Base-by-base conservation (phyloP, 2,888 invertebrate species). In the Phymatocera aterrima region DNA sequence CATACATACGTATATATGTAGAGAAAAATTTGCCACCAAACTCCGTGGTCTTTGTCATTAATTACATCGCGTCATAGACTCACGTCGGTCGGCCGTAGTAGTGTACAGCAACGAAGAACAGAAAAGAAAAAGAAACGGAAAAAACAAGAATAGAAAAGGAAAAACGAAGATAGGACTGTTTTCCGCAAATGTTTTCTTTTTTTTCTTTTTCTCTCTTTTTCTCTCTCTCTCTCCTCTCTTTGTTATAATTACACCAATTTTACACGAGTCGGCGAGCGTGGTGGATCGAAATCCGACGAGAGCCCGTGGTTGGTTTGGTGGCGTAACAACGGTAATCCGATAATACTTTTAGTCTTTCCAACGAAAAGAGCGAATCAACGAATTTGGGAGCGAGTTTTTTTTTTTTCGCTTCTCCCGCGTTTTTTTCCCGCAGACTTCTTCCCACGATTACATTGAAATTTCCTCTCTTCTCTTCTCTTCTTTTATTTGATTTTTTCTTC, bases 271-370 rank as follows among this genome's bases (percentile, higher is more conserved):
- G 34, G 28, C 4, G 10, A 64, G 37, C 64, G 37, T 64, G 64
- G 37, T 37, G 43, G 46, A 46, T 46, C 40, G 43, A 68, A 72
- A 72, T 72, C 51, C 72, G 51, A 8, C 37, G 24, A 72, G 28
- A 72, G 31, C 72, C 46, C n/a, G n/a, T n/a, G n/a, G n/a, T n/a
- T n/a, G n/a, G n/a, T n/a, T n/a, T n/a, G n/a, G n/a, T 15, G 57
- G 75, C 70, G 18, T 75, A 75, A 75, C 57, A 57, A 57, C 57
- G 75, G 57, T 57, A 75, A 75, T 75, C 75, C 57, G 75, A 57
- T 75, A 57, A 75, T 43, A 57, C 75, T 34, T 72, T 68, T 24
- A 46, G 43, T 28, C 46, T 68, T 43, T 68, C 46, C n/a, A 3
- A 46, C 46, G n/a, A 21, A 24, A 68, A 43, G 68, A 68, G 46